Percentiles rank a stretch among this genome's conserved stretches.
Conservation (phyloP, 2,113 vertebrate species). For the Aegotheles bennettii region DNA sequence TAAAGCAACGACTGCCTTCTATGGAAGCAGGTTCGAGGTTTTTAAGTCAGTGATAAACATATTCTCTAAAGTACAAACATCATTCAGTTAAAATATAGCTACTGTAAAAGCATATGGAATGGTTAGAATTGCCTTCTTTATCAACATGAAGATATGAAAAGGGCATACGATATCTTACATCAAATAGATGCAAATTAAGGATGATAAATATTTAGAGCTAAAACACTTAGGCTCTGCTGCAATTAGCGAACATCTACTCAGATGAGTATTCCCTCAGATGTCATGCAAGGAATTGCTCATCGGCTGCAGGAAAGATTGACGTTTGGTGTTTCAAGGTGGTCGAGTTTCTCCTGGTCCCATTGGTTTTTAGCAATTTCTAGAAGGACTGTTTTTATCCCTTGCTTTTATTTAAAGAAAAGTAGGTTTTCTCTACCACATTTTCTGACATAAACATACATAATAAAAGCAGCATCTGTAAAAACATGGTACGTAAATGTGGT, state of each 20-base stretch:
- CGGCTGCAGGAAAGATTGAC: not conserved
- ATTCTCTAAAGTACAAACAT: not conserved
- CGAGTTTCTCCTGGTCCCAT: not conserved
- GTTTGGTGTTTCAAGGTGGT: not conserved
- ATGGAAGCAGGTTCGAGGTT: slow-evolving; percentile 4
- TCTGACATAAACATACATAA: slow-evolving; percentile 51
- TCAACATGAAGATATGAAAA: not conserved
- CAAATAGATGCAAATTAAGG: not conserved
- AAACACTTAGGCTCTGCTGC: not conserved
- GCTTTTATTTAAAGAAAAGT: slow-evolving; percentile 40
- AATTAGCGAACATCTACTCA: not conserved
- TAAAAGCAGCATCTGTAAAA: slow-evolving; percentile 50
- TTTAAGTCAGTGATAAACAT: slow-evolving; percentile 6
- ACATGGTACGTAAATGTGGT: slow-evolving; percentile 42
- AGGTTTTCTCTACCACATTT: slow-evolving; percentile 36
- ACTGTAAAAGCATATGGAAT: not conserved
- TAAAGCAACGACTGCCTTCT: slow-evolving; percentile 3
- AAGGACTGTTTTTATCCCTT: slow-evolving; percentile 2
- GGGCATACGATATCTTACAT: not conserved
- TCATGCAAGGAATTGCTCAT: not conserved
- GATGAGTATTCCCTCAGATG: not conserved
- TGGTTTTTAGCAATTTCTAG: slow-evolving; percentile 2
- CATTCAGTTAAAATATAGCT: not conserved
- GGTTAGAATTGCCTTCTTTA: not conserved
- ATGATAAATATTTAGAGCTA: not conserved